phyloP scores from a whole-genome alignment of 2,888 invertebrate genomes.

The Alviniconcha strummeri region DNA sequence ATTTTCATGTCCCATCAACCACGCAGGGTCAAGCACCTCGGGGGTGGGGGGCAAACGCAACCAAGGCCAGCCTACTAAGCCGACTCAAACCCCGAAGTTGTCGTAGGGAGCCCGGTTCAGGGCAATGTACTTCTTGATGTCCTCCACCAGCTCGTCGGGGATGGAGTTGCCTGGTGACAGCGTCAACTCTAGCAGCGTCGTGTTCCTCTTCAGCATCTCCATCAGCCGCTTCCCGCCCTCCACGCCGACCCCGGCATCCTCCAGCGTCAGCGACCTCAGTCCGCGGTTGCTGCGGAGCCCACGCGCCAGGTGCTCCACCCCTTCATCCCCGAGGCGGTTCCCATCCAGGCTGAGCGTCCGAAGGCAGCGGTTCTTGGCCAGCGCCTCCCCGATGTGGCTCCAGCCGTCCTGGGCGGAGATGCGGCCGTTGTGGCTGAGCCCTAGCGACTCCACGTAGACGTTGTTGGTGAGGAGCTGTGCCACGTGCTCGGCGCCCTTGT shows the following conservation, averaged over 20 bases:
- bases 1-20: no score
- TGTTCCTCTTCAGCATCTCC: slow-evolving; percentile 60
- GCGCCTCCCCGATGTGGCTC: slow-evolving; percentile 57
- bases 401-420: slow-evolving; percentile 55
- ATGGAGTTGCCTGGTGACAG: slow-evolving; percentile 60
- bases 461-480: slow-evolving; percentile 54
- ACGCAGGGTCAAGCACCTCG: no score
- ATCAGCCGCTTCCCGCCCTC: slow-evolving; percentile 54
- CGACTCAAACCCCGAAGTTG: neutral
- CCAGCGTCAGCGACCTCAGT: slow-evolving; percentile 58
- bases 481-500: slow-evolving; percentile 54
- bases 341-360: slow-evolving; percentile 61
- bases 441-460: slow-evolving; percentile 52
- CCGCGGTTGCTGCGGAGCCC: slow-evolving; percentile 59
- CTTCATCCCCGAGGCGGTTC: slow-evolving; percentile 62
- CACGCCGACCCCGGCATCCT: slow-evolving; percentile 59
- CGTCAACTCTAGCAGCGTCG: slow-evolving; percentile 60
- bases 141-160: slow-evolving; percentile 45
- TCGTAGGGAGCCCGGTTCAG: slow-evolving; percentile 50
- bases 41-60: no score
- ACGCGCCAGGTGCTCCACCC: slow-evolving; percentile 51
- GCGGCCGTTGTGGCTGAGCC: slow-evolving; percentile 56
- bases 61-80: no score
- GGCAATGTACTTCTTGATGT: slow-evolving; percentile 56
- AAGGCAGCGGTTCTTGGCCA: slow-evolving; percentile 56